Conservation (phyloP, 1,140 invertebrate species). For the Zaprionus davidi region DNA sequence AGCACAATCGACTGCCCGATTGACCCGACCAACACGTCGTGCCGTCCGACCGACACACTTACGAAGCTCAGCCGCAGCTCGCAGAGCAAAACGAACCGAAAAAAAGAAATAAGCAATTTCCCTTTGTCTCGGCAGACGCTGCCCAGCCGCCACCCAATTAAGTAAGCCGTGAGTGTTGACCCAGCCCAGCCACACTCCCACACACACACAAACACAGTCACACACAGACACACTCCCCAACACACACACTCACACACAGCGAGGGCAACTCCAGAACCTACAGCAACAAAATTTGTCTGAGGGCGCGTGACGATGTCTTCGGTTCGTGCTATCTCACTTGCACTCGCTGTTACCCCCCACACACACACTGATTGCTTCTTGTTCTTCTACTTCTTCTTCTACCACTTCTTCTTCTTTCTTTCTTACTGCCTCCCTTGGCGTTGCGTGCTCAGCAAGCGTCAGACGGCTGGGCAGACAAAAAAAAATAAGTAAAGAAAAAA, state of each 20-base stretch:
- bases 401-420: neutral
- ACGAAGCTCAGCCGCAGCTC: conserved; percentile 40
- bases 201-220: conserved; percentile 15
- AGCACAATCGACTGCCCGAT: neutral
- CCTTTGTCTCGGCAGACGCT: conserved; percentile 77
- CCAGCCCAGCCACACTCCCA: conserved; percentile 31
- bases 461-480: conserved; percentile 55
- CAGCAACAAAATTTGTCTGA: conserved; percentile 79
- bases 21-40: conserved; percentile 3
- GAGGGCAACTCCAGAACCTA: conserved; percentile 65
- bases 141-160: conserved; percentile 82
- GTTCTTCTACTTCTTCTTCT: neutral
- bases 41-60: conserved; percentile 32
- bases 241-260: neutral
- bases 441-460: conserved; percentile 26
- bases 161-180: conserved; percentile 76
- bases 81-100: conserved; percentile 8
- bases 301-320: conserved; percentile 55
- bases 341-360: neutral
- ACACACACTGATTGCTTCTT: neutral
- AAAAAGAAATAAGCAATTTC: conserved; percentile 67
- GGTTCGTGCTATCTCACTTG: conserved; percentile 33
- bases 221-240: neutral
- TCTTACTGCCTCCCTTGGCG: neutral
- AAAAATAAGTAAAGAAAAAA: conserved; percentile 32